Evolutionary conservation across 2,888 invertebrate genomes (phyloP), one percentile per base, ranked within the genome.

Genomic region (Platycheirus albimanus): DNA sequence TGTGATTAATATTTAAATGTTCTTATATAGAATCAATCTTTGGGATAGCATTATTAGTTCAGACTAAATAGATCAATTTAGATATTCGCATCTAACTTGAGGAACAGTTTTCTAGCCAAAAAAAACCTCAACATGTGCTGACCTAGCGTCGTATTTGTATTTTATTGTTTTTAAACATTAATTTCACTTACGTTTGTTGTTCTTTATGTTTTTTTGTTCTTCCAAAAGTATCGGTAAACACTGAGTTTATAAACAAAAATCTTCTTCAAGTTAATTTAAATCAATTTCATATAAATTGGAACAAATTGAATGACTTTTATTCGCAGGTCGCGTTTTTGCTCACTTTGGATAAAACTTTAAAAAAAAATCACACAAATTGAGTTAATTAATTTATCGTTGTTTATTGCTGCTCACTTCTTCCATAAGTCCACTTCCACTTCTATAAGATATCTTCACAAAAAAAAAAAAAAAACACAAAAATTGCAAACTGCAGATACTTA

Each of bases 231-330:
- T 75, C 33, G 63, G 49, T 56, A 43, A 67, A 63, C 58, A 49
- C 66, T 51, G 43, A 49, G 8, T 58, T 41, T 17, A 49, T 52
- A 45, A 24, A 64, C 38, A 63, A 36, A 70, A 70, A 71, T 71
- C 15, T 66, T 38, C 43, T 71, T 71, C 38, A 71, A 71, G 52
- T 61, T 77, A 81, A 81, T 81, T 81, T 77, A 81, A 81, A 71
- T 77, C 81, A 81, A 81, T 81, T 81, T 61, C 51, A 71, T 54
- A 54, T 71, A 70, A 81, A 81, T 81, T 81, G 77, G 17, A 52
- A 47, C 70, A 77, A 77, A 81, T 81, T 81, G 77, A 77, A 64
- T 75, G 64, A 69, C 19, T 79, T 58, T 15, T 58, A 41, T 43
- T 67, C 43, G 67, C 30, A 43, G 30, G 28, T 58, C 45, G 17